These are phyloP conservation scores for Balanococcus diminutus DNA, from an alignment of 2,888 invertebrate species.

Conservation along the genomic window DNA sequence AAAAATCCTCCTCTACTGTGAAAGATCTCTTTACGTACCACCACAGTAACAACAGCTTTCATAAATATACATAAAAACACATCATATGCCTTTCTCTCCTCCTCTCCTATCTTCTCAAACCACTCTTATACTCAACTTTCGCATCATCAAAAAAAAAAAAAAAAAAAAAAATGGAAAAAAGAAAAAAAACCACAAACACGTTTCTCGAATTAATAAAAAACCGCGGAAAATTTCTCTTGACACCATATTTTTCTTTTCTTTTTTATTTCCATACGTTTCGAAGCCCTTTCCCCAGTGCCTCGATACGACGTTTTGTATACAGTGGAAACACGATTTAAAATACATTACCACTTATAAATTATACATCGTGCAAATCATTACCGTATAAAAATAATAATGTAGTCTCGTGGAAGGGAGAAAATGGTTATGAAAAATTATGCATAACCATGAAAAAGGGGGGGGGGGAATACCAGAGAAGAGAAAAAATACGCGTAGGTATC, in stretches of 20 bases:
- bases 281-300: not conserved
- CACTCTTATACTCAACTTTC: no score
- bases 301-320: not conserved
- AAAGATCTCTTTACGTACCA: no score
- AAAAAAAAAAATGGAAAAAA: not conserved
- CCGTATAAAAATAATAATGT: conserved; percentile 13
- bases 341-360: conserved; percentile 22
- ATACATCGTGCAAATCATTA: not conserved
- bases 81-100: no score
- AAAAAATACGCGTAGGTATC: not conserved
- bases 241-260: not conserved
- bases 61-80: no score
- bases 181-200: not conserved
- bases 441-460: not conserved
- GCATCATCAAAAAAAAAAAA: not conserved
- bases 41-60: no score
- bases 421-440: not conserved
- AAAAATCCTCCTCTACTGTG: no score
- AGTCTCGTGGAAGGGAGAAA: not conserved
- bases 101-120: no score
- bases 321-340: not conserved
- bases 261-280: not conserved
- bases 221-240: not conserved
- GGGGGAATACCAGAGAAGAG: not conserved
- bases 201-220: conserved; percentile 6